Conservation (phyloP, 1,140 invertebrate genomes). For the Neuroterus valhalla region DNA sequence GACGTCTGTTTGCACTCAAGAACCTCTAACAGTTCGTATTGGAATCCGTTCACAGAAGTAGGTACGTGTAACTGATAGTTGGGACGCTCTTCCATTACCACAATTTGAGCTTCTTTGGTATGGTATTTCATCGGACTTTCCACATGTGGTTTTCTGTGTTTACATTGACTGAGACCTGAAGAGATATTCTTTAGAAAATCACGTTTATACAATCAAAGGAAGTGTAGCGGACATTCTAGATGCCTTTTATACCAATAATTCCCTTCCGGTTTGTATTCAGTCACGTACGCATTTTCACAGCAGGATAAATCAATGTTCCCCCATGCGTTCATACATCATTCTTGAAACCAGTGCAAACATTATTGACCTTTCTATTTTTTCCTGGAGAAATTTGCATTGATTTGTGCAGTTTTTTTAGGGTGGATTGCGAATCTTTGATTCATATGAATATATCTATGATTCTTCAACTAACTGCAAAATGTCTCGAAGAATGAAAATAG, state of each 20-base stretch:
- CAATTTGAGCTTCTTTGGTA: neutral
- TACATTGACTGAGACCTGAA: neutral
- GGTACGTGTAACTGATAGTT: slow-evolving; percentile 5
- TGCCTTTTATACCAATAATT: neutral
- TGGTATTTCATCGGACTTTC: neutral
- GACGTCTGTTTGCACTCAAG: neutral
- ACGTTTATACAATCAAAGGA: neutral
- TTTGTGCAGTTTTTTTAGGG: too few relatives aligned
- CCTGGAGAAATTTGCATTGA: too few relatives aligned
- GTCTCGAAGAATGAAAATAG: too few relatives aligned
- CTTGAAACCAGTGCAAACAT: too few relatives aligned
- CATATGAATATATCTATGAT: too few relatives aligned
- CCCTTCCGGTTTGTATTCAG: neutral
- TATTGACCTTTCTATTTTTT: too few relatives aligned
- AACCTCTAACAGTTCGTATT: neutral
- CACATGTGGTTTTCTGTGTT: slow-evolving; percentile 9
- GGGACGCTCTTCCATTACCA: neutral
- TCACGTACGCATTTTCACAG: slow-evolving; percentile 7
- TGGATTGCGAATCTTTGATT: too few relatives aligned
- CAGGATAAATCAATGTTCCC: neutral
- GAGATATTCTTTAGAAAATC: neutral
- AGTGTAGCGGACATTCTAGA: neutral
- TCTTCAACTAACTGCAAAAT: too few relatives aligned
- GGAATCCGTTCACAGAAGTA: neutral
- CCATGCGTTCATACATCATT: neutral